Base-by-base conservation (phyloP, 2,888 invertebrate species). In the Drosophila testacea region DNA sequence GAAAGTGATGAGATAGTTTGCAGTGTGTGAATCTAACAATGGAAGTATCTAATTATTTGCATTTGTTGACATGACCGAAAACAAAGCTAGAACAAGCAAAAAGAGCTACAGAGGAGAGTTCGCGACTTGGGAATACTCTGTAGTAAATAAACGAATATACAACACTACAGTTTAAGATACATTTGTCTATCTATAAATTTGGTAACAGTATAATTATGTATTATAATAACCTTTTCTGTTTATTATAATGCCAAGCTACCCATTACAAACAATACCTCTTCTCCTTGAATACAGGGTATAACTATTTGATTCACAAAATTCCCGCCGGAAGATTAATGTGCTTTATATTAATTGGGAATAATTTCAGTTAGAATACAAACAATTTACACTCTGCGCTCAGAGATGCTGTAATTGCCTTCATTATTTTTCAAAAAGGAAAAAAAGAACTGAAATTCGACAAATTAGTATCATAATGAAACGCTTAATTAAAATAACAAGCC, bases 401-500 rank as follows among this genome's bases (percentile, higher is more conserved):
- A 46, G 56, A 56, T 56, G 46, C 50, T 48, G 28, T 77, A 77
- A 76, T 76, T 77, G 77, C n/a, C 52, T 54, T 60, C 28, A 75
- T 71, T 68, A 61, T 72, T 13, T n/a, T 13, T 36, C 22, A 41
- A 65, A 22, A 22, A 22, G 22, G 22, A 3, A 51, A 57, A 57
- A 59, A 59, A 46, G 47, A 52, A 44, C 13, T 10, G 4, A 46
- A 62, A 27, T 48, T 65, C 69, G 42, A 81, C 83, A 82, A 86
- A 86, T 86, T 87, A 85, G 75, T 77, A 67, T 61, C 80, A 83
- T 81, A 81, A 86, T 83, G 63, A 83, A 87, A 82, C 74, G 79
- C 77, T 82, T 85, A 83, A 86, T 86, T 86, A 83, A 83, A 83
- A 79, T 80, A 85, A 77, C 81, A 75, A 86, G 86, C 81, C 54